These are phyloP conservation scores for Brachyhypopomus occidentalis DNA, from an alignment of 2,113 vertebrate genomes.

Conservation along the genomic window DNA sequence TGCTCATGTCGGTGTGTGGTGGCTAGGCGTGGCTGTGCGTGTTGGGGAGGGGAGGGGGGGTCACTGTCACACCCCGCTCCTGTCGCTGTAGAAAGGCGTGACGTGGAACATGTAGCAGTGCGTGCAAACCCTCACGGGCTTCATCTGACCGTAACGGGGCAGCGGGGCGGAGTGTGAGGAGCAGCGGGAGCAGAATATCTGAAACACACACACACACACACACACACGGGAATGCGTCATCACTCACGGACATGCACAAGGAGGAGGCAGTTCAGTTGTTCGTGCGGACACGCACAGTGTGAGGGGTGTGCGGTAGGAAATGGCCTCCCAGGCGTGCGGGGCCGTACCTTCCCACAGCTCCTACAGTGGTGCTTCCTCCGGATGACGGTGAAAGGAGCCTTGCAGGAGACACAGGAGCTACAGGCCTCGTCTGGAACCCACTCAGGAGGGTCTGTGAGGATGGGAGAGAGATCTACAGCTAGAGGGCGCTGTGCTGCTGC, in stretches of 20 bases:
- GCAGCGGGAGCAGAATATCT: constrained; percentile 99
- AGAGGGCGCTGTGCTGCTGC: neutral
- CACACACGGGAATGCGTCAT: too few species aligned
- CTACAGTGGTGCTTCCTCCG: constrained; percentile 97
- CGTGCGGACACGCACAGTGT: neutral
- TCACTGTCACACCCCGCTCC: constrained; percentile 82
- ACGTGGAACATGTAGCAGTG: constrained; percentile 99
- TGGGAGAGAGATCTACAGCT: constrained; percentile 15
- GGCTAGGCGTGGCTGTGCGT: constrained; percentile 4
- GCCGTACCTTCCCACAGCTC: constrained; percentile 93
- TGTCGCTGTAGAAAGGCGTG: constrained; percentile 97
- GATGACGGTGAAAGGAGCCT: constrained; percentile 96
- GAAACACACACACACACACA: constrained; percentile 54
- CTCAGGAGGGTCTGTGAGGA: constrained; percentile 87
- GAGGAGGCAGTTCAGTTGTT: too few species aligned
- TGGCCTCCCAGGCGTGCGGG: neutral
- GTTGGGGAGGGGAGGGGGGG: neutral
- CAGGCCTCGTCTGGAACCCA: constrained; percentile 97
- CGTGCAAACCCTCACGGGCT: constrained; percentile 95
- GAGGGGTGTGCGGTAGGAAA: neutral
- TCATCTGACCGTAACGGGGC: constrained; percentile 95
- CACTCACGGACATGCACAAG: too few species aligned
- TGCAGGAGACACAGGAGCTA: constrained; percentile 90
- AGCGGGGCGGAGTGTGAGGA: constrained; percentile 94
- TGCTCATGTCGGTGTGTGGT: constrained; percentile 35